Evolutionary conservation across 2,888 invertebrate genomes (phyloP).

Genomic region (Pammene fasciana): DNA sequence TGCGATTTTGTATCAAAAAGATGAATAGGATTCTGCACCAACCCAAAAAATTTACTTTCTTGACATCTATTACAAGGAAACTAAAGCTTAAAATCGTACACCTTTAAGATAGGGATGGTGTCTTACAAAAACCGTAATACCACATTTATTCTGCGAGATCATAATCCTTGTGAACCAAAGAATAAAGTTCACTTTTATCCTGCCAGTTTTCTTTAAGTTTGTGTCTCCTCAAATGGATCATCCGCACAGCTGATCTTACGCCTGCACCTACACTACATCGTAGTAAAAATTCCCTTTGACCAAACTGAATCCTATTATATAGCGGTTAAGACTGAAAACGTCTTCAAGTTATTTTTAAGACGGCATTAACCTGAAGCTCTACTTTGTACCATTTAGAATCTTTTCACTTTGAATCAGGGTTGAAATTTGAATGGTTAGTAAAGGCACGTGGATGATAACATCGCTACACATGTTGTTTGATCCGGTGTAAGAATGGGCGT

Average conservation of each 20-base stretch:
- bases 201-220: slow-evolving; percentile 44
- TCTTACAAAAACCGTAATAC: neutral
- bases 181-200: slow-evolving; percentile 45
- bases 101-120: slow-evolving; percentile 5
- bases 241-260: slow-evolving; percentile 73
- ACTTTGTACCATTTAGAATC: slow-evolving; percentile 43
- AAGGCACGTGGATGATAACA: slow-evolving; percentile 72
- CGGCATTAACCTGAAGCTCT: slow-evolving; percentile 33
- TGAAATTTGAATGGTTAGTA: neutral
- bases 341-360: slow-evolving; percentile 43
- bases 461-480: slow-evolving; percentile 77
- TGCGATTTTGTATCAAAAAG: slow-evolving; percentile 42
- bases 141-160: neutral
- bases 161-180: neutral
- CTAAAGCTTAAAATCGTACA: slow-evolving; percentile 10
- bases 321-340: slow-evolving; percentile 40
- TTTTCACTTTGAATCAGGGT: slow-evolving; percentile 40
- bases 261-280: slow-evolving; percentile 64
- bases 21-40: slow-evolving; percentile 36
- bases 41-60: slow-evolving; percentile 42
- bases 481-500: slow-evolving; percentile 78
- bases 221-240: slow-evolving; percentile 30
- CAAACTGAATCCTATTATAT: slow-evolving; percentile 41
- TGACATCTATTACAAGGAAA: slow-evolving; percentile 39
- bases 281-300: slow-evolving; percentile 47